Evolutionary conservation across 92 coral and sea anemone species (phyloP), one percentile per base, ranked within the genome.

Genomic region (Palythoa grandis): DNA sequence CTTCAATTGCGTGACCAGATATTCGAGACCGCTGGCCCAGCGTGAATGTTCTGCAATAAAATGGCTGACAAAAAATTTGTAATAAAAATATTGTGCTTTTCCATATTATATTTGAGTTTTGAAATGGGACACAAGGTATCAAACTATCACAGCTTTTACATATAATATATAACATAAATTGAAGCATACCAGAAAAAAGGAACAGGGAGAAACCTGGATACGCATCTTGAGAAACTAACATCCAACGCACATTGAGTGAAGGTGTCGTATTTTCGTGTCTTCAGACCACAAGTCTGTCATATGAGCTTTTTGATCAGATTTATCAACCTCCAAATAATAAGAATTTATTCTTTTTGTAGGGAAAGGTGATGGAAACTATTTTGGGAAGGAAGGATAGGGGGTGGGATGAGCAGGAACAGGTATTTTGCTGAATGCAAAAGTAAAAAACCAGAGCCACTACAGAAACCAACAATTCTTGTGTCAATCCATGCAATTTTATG

Each of bases 1-100:
- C 91, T 88, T 88, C 88, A 88, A 20, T 63, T 2, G 74, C 73
- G 76, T 88, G 91, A 74, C 86, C 75, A 19, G 91, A 88, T 61
- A 43, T 43, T 43, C 48, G 48, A 43, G 48, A 43, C 48, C 48
- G 48, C 48, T 43, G 48, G 48, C 48, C 48, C 48, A 3, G 48
- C 48, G 48, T 43, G 48, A 54, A 54, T 54, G 60, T 54, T 54
- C 60, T 54, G 60, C 16, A 54, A 54, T 54, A 54, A 54, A 54
- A 11, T 54, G 60, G 60, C 60, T 54, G 60, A 54, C 60, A 54
- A 54, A 54, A 54, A 54, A 54, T 2, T 54, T 54, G 60, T 11
- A 54, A 54, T 11, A 54, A 54, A 54, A 54, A 54, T 54, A 54
- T 54, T 54, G 7, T 54, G 2, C 60, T 54, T 11, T 2, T 2